Evolutionary conservation across 1,140 invertebrate genomes (phyloP).

Genomic region (Megalonaias nervosa): DNA sequence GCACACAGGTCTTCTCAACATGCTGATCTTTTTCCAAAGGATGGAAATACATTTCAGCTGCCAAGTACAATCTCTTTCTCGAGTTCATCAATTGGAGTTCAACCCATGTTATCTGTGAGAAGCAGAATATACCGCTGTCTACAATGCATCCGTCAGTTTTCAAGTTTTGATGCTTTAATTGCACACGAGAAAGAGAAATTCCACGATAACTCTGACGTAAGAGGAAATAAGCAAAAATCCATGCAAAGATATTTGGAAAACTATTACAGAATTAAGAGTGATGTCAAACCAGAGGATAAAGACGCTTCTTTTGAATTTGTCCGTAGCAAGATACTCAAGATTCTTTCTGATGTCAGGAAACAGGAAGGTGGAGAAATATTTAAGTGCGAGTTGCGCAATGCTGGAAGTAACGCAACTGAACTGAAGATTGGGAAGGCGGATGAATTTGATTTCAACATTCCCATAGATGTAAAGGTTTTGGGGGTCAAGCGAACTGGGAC

Average conservation of each 20-base stretch:
- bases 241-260: not conserved
- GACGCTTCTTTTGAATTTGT: not conserved
- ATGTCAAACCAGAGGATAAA: slow-evolving; percentile 1
- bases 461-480: not conserved
- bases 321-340: not conserved
- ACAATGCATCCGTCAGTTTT: not conserved
- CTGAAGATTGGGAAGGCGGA: slow-evolving; percentile 17
- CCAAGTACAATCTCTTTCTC: slow-evolving; percentile 1
- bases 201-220: slow-evolving; percentile 3
- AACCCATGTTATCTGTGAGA: not conserved
- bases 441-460: slow-evolving; percentile 13
- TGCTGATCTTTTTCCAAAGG: not conserved
- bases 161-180: not conserved
- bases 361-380: slow-evolving; percentile 5
- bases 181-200: not conserved
- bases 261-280: not conserved
- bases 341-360: slow-evolving; percentile 10
- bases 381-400: not conserved
- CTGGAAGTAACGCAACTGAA: slow-evolving; percentile 12
- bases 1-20: not conserved
- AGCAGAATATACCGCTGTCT: slow-evolving; percentile 1
- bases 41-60: not conserved
- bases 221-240: not conserved
- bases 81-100: not conserved
- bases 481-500: not conserved